A percentile compares a stretch with the other conserved stretches of the same genome.
Conservation (phyloP, 1,140 invertebrate species). For the Chionoecetes opilio region DNA sequence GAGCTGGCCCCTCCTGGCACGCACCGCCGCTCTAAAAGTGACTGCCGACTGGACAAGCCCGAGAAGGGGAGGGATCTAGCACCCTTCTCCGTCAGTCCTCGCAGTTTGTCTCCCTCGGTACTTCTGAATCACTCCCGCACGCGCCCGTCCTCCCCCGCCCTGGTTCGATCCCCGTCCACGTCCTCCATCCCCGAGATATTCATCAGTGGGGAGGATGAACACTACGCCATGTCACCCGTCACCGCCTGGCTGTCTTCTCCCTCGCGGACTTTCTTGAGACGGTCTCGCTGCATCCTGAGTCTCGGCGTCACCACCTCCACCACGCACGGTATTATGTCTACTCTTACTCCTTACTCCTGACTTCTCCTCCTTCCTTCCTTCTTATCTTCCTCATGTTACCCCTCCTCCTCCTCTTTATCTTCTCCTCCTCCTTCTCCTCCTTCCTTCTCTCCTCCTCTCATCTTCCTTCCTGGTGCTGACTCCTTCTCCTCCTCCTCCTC, state of each 20-base stretch:
- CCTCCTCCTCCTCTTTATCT: neutral
- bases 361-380: neutral
- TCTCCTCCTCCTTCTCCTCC: neutral
- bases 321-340: neutral
- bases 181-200: slow-evolving; percentile 74
- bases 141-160: slow-evolving; percentile 53
- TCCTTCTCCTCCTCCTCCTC: no score
- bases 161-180: slow-evolving; percentile 66
- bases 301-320: slow-evolving; percentile 5
- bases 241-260: slow-evolving; percentile 73
- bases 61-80: slow-evolving; percentile 45
- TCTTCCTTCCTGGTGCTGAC: no score
- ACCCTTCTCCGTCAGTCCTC: slow-evolving; percentile 33
- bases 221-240: slow-evolving; percentile 49
- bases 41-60: slow-evolving; percentile 68
- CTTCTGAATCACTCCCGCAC: slow-evolving; percentile 51
- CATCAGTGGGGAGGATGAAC: slow-evolving; percentile 69
- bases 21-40: slow-evolving; percentile 68
- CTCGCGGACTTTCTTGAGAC: slow-evolving; percentile 74
- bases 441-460: no score
- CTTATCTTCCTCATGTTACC: no score
- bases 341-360: no score
- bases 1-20: slow-evolving; percentile 40
- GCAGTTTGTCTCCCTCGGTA: neutral
- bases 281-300: slow-evolving; percentile 33